Base-by-base conservation (phyloP, 2,888 invertebrate species). In the Dolichopus griseipennis region DNA sequence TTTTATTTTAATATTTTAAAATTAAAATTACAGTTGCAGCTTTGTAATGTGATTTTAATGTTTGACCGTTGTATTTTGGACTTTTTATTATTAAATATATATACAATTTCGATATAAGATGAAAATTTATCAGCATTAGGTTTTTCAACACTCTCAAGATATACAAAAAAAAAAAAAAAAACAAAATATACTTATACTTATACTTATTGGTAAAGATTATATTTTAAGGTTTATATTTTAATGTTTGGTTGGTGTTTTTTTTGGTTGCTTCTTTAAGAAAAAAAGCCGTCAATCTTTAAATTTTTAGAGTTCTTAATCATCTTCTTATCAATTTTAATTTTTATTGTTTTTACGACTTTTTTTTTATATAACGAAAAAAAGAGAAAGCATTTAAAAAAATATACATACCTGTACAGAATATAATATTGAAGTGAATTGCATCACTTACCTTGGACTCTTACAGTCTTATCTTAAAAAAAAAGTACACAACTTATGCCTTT, bases 1-100 rank as follows among this genome's bases (percentile, higher is more conserved):
- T 52, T 52, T 52, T n/a, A 2, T 52, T 52, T n/a, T 52, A 10
- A 10, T 52, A 52, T 52, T 52, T 9, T 52, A 52, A 52, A 52
- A 52, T 52, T 52, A 52, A 37, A 52, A 52, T 52, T 52, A 52
- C 52, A 52, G 52, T 52, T 52, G 52, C 52, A 52, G 52, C 52
- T 52, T 52, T 52, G 18, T 2, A 52, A 52, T 52, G 52, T 52
- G 52, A 52, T 52, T 52, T 52, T 15, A 52, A 52, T 52, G 52
- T 52, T 2, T 15, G 12, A 37, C 12, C 8, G 37, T 37, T 37
- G 1, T 37, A 7, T 37, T 37, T 37, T 37, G 8, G 37, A n/a
- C 12, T 37, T 37, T 34, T 37, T 37, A 37, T 37, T 37, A 9
- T 34, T 34, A 7, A 7, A 7, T 34, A 12, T 37, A 27, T 27